Percentiles rank a stretch among this genome's conserved stretches.
phyloP scores from a whole-genome alignment of 2,888 invertebrate genomes.

The Chrysolina haemoptera region DNA sequence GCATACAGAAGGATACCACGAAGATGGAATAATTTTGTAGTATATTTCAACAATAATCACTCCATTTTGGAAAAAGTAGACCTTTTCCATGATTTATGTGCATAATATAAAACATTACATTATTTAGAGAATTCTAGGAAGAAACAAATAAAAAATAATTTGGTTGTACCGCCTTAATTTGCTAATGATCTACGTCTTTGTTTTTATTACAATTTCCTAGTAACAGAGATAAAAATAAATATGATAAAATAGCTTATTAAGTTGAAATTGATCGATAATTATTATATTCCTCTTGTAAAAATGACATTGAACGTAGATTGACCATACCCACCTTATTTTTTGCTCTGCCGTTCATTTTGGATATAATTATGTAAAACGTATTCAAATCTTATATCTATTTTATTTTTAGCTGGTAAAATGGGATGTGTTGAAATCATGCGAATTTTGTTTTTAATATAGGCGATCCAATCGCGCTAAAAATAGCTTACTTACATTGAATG shows the following conservation, averaged over 20 bases:
- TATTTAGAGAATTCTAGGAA: too few species aligned
- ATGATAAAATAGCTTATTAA: not conserved
- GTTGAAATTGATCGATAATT: not conserved
- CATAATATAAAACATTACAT: too few species aligned
- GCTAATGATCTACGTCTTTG: not conserved
- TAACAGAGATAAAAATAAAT: not conserved
- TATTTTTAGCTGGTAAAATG: conserved; percentile 38
- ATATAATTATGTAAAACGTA: conserved; percentile 25
- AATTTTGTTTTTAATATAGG: conserved; percentile 43
- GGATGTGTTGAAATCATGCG: conserved; percentile 40
- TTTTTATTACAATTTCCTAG: not conserved
- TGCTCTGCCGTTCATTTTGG: conserved; percentile 17
- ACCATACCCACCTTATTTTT: conserved; percentile 7
- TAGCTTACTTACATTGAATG: conserved; percentile 41
- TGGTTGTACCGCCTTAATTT: too few species aligned
- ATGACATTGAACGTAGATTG: conserved; percentile 26
- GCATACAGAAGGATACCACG: too few species aligned
- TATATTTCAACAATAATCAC: too few species aligned
- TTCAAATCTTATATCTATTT: conserved; percentile 33
- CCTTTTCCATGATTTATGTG: too few species aligned
- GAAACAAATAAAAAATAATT: too few species aligned
- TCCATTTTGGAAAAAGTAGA: too few species aligned
- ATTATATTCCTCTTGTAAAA: conserved; percentile 14
- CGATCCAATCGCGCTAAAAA: conserved; percentile 47
- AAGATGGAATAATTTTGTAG: too few species aligned